Evolutionary conservation across 2,888 invertebrate species (phyloP), one percentile per base, ranked within the genome.

Genomic region (Thecocarcelia acutangulata): DNA sequence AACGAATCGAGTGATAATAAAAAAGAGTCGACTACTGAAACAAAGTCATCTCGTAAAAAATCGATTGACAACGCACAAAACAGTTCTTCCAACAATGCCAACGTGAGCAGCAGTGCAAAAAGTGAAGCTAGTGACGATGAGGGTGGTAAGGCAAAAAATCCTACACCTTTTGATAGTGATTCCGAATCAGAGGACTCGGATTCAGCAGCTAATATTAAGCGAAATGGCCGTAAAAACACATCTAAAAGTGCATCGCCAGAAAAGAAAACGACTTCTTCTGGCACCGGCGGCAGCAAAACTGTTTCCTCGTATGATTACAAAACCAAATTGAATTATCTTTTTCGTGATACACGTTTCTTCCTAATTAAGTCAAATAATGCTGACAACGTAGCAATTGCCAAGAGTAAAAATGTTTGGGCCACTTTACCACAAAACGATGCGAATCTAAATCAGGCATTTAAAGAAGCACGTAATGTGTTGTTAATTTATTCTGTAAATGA

Each of bases 351-450:
- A 61, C 93, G 96, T 85, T 98, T 97, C 92, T 98, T 98, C 92
- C 93, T 99, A 76, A 98, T 99, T 87, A 99, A 99, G 92, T 98
- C 98, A 64, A 98, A 98, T 91, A 99, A 99, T 91, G 96, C 96
- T 78, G 98, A 99, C 91, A 99, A 99, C 91, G 96, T 99, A 66
- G 95, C 96, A 42, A 90, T 99, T 78, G 97, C 98, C 1, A 99
- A 99, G 91, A 96, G 95, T 15, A 97, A 97, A 92, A 97, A 97
- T 83, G 98, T 98, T 4, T 99, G 98, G 99, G 98, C 98, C 3
- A 99, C 99, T 3, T 93, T 98, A 76, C 98, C 98, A 3, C 97
- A 97, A 90, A 99, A 99, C 91, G 98, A 99, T 92, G 95, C 96
- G 1, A 97, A 98, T 91, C 93, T 99, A 66, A 98, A 98, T 91